A percentile compares a stretch with the other conserved stretches of the same genome.
Conservation (phyloP, 2,113 vertebrate genomes). For the Dicrurus megarhynchus region DNA sequence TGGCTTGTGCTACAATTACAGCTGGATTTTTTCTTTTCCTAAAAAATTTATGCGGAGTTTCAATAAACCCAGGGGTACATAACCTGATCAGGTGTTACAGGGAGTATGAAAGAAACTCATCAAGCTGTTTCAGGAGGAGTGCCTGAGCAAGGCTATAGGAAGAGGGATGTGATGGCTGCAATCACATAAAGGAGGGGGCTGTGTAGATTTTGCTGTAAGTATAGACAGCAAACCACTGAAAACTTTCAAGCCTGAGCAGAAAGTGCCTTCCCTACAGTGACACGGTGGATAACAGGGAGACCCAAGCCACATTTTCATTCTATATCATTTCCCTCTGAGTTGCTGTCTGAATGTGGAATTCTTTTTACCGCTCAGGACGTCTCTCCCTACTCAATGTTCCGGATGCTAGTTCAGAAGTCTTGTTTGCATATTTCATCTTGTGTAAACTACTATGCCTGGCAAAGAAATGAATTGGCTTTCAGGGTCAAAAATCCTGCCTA, state of each 20-base stretch:
- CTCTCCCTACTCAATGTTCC: not conserved
- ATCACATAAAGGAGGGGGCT: not conserved
- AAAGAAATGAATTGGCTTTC: not conserved
- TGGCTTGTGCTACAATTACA: not conserved
- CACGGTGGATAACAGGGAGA: not conserved
- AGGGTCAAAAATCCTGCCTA: not conserved
- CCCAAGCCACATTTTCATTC: not conserved
- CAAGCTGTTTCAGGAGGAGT: not conserved
- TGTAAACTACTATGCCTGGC: not conserved
- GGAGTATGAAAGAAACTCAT: not conserved
- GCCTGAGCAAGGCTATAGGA: not conserved
- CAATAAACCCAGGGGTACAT: not conserved
- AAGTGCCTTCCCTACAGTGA: not conserved
- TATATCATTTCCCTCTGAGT: not conserved
- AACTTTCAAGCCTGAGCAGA: not conserved
- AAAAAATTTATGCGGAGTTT: not conserved
- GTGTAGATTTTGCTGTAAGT: not conserved
- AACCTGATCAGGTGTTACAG: not conserved
- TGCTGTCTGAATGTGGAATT: not conserved
- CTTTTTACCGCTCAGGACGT: not conserved
- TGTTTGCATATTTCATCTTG: not conserved
- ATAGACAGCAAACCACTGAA: not conserved
- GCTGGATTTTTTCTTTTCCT: not conserved
- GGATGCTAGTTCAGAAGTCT: not conserved
- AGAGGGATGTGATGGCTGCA: not conserved